Percentiles rank a stretch among this genome's conserved stretches.
These are phyloP conservation scores for Xestia xanthographa DNA, from an alignment of 2,888 invertebrate genomes.

Conservation along the genomic window DNA sequence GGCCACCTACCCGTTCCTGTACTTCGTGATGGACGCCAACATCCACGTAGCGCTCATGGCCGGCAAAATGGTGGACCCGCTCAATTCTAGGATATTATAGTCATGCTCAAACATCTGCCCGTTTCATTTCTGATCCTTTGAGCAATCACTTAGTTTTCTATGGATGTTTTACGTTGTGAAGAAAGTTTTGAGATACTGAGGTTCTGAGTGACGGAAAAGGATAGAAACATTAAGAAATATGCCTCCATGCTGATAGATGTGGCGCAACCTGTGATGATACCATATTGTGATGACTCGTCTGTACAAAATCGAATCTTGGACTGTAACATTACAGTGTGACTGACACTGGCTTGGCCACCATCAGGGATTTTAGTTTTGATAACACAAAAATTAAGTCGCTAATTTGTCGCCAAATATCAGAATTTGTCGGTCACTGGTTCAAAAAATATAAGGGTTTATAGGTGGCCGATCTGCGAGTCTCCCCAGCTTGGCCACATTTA, in stretches of 20 bases:
- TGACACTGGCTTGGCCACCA: too few species aligned
- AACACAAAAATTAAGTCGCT: too few species aligned
- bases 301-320: too few species aligned
- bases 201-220: neutral
- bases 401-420: too few species aligned
- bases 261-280: too few species aligned
- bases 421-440: too few species aligned
- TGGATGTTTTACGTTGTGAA: neutral
- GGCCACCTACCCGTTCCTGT: conserved; percentile 95
- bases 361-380: too few species aligned
- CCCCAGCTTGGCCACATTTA: too few species aligned
- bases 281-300: too few species aligned
- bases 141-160: neutral
- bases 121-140: conserved; percentile 43
- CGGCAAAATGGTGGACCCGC: conserved; percentile 95
- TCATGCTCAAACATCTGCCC: conserved; percentile 52
- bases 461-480: too few species aligned
- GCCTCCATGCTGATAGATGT: neutral
- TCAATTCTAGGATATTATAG: conserved; percentile 95
- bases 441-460: too few species aligned
- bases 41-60: conserved; percentile 95
- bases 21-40: conserved; percentile 95
- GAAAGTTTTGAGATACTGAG: neutral
- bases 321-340: too few species aligned
- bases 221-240: neutral